Evolutionary conservation across 1,140 invertebrate genomes (phyloP).

Genomic region (Antheraea mylitta): DNA sequence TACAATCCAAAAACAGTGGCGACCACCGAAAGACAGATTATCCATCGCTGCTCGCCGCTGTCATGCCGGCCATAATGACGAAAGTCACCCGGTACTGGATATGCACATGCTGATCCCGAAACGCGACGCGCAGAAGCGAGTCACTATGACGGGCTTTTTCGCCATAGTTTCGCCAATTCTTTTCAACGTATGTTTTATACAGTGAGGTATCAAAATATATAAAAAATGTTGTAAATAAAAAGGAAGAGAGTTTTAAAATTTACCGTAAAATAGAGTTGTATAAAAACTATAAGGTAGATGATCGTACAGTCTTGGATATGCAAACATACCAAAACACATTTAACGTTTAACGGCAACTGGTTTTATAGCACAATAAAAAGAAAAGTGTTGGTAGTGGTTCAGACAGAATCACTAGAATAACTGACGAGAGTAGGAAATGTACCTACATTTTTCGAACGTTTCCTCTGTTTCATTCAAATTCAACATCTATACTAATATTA

Average conservation of each 20-base stretch:
- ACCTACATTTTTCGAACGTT: neutral
- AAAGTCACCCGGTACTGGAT: no score
- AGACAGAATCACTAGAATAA: neutral
- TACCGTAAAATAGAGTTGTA: neutral
- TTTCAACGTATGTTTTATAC: no score
- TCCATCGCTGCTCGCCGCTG: no score
- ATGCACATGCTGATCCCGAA: no score
- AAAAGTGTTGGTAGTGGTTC: constrained; percentile 57
- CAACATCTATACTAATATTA: no score
- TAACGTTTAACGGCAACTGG: constrained; percentile 83
- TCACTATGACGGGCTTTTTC: no score
- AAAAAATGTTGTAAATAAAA: neutral
- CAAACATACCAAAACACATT: constrained; percentile 58
- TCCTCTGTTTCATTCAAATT: no score
- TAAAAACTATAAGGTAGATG: neutral
- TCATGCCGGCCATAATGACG: no score
- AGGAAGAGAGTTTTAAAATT: neutral
- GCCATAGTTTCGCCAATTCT: no score
- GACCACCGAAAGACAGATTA: no score
- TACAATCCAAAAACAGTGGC: no score
- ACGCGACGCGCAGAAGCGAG: no score
- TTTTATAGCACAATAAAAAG: constrained; percentile 85
- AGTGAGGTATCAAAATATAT: neutral
- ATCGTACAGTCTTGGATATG: constrained; percentile 77
- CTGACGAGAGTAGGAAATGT: neutral